Evolutionary conservation across 64 coral and sea anemone species (phyloP), one percentile per base, ranked within the genome.

Genomic region (Actinia equina): DNA sequence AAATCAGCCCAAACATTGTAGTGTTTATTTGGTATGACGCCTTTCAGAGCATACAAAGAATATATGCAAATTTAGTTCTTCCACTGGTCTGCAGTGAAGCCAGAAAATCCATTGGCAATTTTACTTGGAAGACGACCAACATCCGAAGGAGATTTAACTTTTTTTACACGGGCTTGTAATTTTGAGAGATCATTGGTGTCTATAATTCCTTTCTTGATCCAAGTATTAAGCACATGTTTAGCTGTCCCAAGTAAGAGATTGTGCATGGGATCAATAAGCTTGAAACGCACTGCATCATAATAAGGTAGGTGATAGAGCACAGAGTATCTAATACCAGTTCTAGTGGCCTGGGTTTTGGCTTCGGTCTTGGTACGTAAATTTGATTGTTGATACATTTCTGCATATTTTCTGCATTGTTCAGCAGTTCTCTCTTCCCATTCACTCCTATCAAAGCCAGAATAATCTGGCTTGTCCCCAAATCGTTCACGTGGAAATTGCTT

Each of bases 11-110:
- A 89, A 10, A 71, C 45, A 67, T 84, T 23, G 67, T 89, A 83
- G 23, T 89, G 59, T 55, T 84, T 15, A 71, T 16, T 65, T 56
- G 65, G 51, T 54, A 78, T 41, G 16, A 78, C 15, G 5, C 76
- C 76, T 43, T 78, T 78, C 30, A 78, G 43, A 44, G 76, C 76
- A 78, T 16, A 78, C 3, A 78, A 43, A 78, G 76, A 78, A 46
- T 78, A 78, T 13, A 43, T 43, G 18, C 76, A 78, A 2, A 78
- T 85, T 55, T 55, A 93, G 9, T 77, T 49, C 23, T 86, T 77
- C 91, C 82, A 93, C n/a, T 93, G 87, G 57, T 93, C 91, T 54
- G 87, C 91, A 43, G 86, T 93, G 41, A 93, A 93, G 7, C 91
- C 91, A 19, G 46, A 43, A 93, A 56, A 93, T 51, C 87, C 71